These are phyloP conservation scores for Dendronephthya gigantea DNA, from an alignment of 64 coral and sea anemone genomes.

Conservation along the genomic window DNA sequence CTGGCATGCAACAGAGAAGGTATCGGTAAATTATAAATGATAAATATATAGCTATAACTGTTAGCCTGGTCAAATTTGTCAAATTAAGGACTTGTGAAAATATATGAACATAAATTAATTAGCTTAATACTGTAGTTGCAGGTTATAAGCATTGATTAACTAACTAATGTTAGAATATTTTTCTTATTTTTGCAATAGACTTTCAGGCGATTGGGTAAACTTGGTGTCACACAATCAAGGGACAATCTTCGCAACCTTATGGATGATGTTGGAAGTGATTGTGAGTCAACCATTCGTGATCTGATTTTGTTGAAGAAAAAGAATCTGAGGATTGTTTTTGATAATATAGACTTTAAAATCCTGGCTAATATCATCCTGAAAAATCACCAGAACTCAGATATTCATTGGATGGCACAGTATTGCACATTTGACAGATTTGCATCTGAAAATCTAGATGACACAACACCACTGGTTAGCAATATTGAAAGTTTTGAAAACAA, in stretches of 20 bases:
- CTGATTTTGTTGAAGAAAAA: background rate
- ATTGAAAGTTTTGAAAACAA: slow-evolving; percentile 42
- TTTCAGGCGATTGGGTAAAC: slow-evolving; percentile 28
- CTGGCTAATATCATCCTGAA: slow-evolving; percentile 46
- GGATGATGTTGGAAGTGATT: slow-evolving; percentile 30
- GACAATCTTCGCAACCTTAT: slow-evolving; percentile 38
- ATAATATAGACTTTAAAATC: too few relatives aligned
- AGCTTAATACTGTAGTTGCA: too few relatives aligned
- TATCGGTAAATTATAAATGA: too few relatives aligned
- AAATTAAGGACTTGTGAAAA: too few relatives aligned
- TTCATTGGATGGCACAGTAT: slow-evolving; percentile 44
- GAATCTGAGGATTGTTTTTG: slow-evolving; percentile 38
- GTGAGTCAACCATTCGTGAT: slow-evolving; percentile 19
- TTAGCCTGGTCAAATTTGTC: too few relatives aligned
- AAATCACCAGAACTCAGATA: slow-evolving; percentile 44
- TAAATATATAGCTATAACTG: too few relatives aligned
- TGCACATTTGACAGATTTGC: slow-evolving; percentile 29
- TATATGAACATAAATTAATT: too few relatives aligned
- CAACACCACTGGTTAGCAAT: slow-evolving; percentile 24
- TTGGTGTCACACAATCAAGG: slow-evolving; percentile 37
- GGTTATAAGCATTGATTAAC: background rate
- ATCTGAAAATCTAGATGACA: slow-evolving; percentile 22
- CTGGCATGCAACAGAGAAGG: slow-evolving; percentile 48
- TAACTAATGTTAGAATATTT: background rate
- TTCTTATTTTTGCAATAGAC: slow-evolving; percentile 11